A percentile compares a stretch with the other conserved stretches of the same genome.
phyloP scores from a whole-genome alignment of 1,140 invertebrate species.

The Drosophila arawakana region DNA sequence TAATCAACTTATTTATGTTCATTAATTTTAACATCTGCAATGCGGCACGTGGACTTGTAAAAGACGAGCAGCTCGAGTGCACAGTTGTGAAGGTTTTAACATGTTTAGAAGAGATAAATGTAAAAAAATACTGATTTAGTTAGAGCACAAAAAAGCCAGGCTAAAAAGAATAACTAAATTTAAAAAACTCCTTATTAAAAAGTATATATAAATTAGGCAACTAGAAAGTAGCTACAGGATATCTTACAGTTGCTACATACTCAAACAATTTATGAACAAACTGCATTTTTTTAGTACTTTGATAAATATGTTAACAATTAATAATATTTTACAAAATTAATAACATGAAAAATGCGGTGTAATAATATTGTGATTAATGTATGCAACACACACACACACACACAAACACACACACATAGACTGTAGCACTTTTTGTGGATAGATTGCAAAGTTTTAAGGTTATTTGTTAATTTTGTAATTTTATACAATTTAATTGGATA shows the following conservation, averaged over 20 bases:
- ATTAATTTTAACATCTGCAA: too few relatives aligned
- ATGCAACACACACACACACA: conserved; percentile 26
- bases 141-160: too few relatives aligned
- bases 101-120: too few relatives aligned
- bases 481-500: conserved; percentile 79
- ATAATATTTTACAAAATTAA: conserved; percentile 60
- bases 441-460: conserved; percentile 59
- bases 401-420: conserved; percentile 4
- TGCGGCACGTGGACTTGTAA: too few relatives aligned
- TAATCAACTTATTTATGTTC: too few relatives aligned
- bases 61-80: too few relatives aligned
- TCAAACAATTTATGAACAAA: neutral
- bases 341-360: conserved; percentile 55
- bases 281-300: neutral
- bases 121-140: too few relatives aligned
- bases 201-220: neutral
- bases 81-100: too few relatives aligned
- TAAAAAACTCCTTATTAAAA: too few relatives aligned
- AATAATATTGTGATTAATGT: conserved; percentile 74
- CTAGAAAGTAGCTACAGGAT: neutral
- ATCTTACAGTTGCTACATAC: neutral
- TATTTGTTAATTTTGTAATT: conserved; percentile 78
- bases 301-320: conserved; percentile 26
- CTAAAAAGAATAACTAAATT: too few relatives aligned
- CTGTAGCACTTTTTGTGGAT: conserved; percentile 45